These are phyloP conservation scores for Globodera ellingtonae DNA, from an alignment of 1,140 invertebrate species.

Conservation along the genomic window DNA sequence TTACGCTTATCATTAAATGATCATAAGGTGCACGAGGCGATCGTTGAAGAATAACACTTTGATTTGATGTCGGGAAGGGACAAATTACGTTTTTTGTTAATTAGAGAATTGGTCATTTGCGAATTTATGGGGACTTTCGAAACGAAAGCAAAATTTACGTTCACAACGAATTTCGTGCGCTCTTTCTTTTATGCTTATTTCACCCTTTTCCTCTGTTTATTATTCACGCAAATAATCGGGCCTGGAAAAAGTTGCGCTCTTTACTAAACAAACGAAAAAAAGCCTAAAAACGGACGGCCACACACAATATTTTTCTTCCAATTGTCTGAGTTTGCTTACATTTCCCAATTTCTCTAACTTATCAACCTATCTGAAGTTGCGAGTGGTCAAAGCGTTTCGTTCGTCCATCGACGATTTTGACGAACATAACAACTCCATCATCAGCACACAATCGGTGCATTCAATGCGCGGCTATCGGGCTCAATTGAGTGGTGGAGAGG, in stretches of 20 bases:
- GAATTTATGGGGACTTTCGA: too few species aligned
- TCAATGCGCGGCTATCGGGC: conserved; percentile 58
- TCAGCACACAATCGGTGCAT: conserved; percentile 62
- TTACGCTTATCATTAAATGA: too few species aligned
- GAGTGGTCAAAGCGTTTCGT: conserved; percentile 99
- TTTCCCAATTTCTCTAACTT: conserved; percentile 27
- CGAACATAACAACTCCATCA: conserved; percentile 86
- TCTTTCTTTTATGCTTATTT: background rate
- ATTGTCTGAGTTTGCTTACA: background rate
- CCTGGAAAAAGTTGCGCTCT: conserved; percentile 29
- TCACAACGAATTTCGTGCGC: background rate
- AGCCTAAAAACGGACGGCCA: conserved; percentile 18
- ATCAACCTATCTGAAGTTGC: conserved; percentile 75
- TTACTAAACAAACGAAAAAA: conserved; percentile 8
- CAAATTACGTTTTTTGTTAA: background rate
- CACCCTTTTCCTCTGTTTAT: conserved; percentile 15
- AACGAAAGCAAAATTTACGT: background rate
- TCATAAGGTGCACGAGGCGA: too few species aligned
- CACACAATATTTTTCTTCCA: conserved; percentile 14
- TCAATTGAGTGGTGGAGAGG: background rate
- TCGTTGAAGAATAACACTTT: too few species aligned
- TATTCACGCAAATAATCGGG: background rate
- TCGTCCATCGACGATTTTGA: conserved; percentile 98
- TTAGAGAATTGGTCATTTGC: too few species aligned
- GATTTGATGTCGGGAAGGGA: too few species aligned